Conservation (phyloP, 2,888 invertebrate species). For the Drosophila siamana region DNA sequence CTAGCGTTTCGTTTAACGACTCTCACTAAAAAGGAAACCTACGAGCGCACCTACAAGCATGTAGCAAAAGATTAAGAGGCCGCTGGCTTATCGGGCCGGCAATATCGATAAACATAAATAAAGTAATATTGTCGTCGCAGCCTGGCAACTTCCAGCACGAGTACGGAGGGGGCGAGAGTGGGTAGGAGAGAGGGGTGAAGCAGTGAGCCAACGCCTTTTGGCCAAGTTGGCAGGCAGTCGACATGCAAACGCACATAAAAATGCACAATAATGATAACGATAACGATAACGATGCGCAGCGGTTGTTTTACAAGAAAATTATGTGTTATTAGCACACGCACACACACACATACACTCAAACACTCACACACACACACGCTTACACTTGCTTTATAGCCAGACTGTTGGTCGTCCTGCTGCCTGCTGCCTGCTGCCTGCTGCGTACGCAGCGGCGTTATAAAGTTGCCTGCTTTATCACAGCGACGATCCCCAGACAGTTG, state of each 20-base stretch:
- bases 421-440: slow-evolving; percentile 38
- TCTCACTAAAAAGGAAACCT: slow-evolving; percentile 73
- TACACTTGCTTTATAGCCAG: slow-evolving; percentile 66
- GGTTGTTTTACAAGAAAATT: slow-evolving; percentile 82
- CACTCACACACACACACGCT: slow-evolving; percentile 8
- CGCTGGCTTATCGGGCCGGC: slow-evolving; percentile 69
- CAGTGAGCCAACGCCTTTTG: slow-evolving; percentile 55
- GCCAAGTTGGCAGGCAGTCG: slow-evolving; percentile 53
- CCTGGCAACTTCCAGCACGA: slow-evolving; percentile 40
- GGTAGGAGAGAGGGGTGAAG: neutral
- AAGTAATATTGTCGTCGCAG: slow-evolving; percentile 71
- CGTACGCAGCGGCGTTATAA: slow-evolving; percentile 67
- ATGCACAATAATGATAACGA: slow-evolving; percentile 77
- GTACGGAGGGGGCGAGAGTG: neutral
- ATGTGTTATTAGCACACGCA: slow-evolving; percentile 77
- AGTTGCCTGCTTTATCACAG: slow-evolving; percentile 77
- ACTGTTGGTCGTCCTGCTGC: slow-evolving; percentile 61
- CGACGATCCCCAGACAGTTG: slow-evolving; percentile 8
- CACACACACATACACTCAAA: slow-evolving; percentile 7
- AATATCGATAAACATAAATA: slow-evolving; percentile 81
- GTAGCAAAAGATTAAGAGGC: slow-evolving; percentile 29
- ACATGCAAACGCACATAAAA: slow-evolving; percentile 80
- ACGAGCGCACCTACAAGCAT: slow-evolving; percentile 61
- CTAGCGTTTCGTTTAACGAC: slow-evolving; percentile 58
- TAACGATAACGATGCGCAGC: slow-evolving; percentile 80